These are phyloP conservation scores for Suillia variegata DNA, from an alignment of 2,888 invertebrate species.

Conservation along the genomic window DNA sequence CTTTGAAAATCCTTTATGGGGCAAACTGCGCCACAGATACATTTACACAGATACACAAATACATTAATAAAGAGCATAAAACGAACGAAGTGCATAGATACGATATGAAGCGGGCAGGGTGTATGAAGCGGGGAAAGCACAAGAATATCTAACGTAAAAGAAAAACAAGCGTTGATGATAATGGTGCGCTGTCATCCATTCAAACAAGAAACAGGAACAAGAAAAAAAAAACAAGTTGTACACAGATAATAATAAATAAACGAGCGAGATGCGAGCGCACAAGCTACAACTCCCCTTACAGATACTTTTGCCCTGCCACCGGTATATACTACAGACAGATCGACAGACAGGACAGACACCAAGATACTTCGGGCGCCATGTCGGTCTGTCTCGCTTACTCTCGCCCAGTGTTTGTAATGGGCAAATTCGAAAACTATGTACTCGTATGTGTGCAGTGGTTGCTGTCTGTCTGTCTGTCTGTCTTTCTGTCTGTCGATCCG, in stretches of 20 bases:
- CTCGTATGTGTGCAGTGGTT: too few species aligned
- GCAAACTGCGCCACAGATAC: too few species aligned
- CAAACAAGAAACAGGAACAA: constrained; percentile 50
- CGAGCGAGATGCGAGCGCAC: constrained; percentile 33
- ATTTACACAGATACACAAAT: neutral
- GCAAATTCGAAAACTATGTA: too few species aligned
- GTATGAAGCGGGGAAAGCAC: neutral
- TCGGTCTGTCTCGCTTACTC: constrained; percentile 2
- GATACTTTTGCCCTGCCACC: neutral
- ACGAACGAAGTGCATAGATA: neutral
- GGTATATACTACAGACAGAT: neutral
- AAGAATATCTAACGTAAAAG: too few species aligned
- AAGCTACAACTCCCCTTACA: constrained; percentile 6
- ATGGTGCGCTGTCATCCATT: constrained; percentile 29
- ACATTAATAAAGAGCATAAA: neutral
- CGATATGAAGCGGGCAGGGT: too few species aligned
- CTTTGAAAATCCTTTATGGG: neutral
- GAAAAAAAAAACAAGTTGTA: constrained; percentile 54
- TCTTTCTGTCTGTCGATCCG: too few species aligned
- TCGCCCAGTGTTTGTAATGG: too few species aligned
- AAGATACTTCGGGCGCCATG: neutral
- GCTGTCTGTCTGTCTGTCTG: too few species aligned
- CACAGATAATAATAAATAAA: constrained; percentile 54
- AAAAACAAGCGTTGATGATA: neutral
- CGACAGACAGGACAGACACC: neutral